Base-by-base conservation (phyloP, 2,888 invertebrate genomes). In the Drosophila atripex region DNA sequence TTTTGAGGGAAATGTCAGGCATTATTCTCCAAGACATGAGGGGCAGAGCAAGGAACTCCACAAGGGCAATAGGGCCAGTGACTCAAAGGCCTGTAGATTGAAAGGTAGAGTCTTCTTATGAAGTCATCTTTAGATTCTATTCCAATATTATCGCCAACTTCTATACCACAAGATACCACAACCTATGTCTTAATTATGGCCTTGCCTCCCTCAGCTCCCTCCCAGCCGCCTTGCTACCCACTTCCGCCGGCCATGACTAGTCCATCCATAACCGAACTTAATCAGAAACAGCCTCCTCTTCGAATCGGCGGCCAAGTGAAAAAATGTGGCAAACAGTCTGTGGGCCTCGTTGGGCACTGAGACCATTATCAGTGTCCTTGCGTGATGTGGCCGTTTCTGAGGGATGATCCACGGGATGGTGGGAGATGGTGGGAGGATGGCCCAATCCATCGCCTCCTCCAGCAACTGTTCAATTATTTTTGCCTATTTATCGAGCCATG, bases 381-480 rank as follows among this genome's bases (percentile, higher is more conserved):
- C 28, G 18, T 38, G 59, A 21, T 21, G 38, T 38, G 46, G 59
- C 28, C 8, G 45, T 28, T 39, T 35, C 21, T 39, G 4, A 25
- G 9, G 47, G n/a, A 3, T 25, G 2, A 11, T 16, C 3, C n/a
- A 5, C 12, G 28, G 60, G 21, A 14, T 41, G 58, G 32, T 43
- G 61, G 47, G 32, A 52, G 46, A 60, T n/a, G n/a, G n/a, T n/a
- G n/a, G n/a, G n/a, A n/a, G n/a, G n/a, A n/a, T n/a, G n/a, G n/a
- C n/a, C n/a, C n/a, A n/a, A 60, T 60, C 50, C 35, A 30, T 14
- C 25, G 28, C 23, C 25, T 28, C 14, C 25, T 53, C 38, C 54
- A 39, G 60, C 61, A 59, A 71, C 50, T 63, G 52, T 73, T 82
- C 82, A 82, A 82, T 82, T 82, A 82, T 85, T 80, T 74, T 73